phyloP scores from a whole-genome alignment of 2,113 vertebrate genomes.

The Pterocles gutturalis region DNA sequence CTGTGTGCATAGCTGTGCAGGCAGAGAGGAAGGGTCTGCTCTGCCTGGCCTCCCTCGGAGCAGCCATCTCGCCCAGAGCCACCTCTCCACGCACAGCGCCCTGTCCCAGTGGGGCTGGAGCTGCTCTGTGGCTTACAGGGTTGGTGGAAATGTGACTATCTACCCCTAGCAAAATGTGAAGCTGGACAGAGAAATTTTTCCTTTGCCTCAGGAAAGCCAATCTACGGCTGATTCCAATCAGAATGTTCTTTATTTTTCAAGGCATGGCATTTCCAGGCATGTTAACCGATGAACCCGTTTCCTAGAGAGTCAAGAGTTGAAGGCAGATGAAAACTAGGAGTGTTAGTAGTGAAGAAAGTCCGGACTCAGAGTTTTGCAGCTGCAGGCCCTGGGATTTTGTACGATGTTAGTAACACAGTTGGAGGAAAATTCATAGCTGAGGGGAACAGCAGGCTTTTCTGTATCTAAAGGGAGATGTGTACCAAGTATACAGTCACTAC shows the following conservation, averaged over 20 bases:
- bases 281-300: not conserved
- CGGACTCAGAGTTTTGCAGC: not conserved
- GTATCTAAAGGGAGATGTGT: not conserved
- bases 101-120: not conserved
- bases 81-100: not conserved
- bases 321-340: not conserved
- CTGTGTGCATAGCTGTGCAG: not conserved
- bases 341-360: not conserved
- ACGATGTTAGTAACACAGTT: not conserved
- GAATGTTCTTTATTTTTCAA: not conserved
- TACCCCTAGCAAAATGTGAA: not conserved
- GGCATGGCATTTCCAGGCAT: not conserved
- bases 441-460: not conserved
- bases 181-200: not conserved
- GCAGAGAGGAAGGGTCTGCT: not conserved
- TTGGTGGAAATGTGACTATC: not conserved
- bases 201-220: accelerated
- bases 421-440: not conserved
- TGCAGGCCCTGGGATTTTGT: not conserved
- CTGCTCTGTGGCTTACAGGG: not conserved
- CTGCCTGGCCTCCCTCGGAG: not conserved
- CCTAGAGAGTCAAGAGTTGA: not conserved
- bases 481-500: not conserved
- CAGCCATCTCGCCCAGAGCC: not conserved
- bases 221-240: not conserved